Conservation (phyloP, 2,888 invertebrate species). For the Lutraria lutraria region DNA sequence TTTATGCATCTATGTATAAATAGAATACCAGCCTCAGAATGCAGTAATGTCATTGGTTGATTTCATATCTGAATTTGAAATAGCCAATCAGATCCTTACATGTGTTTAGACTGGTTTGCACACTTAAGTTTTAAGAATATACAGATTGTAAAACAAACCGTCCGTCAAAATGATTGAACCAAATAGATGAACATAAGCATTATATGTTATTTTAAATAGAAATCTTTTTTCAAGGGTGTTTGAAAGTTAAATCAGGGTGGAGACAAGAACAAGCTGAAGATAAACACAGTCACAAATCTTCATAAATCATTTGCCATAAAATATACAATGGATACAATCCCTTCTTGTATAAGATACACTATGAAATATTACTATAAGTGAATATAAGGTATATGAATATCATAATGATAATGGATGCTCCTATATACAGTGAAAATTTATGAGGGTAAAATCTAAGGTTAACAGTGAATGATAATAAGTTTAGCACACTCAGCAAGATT, state of each 20-base stretch:
- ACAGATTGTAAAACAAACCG: too few species aligned
- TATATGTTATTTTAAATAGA: too few species aligned
- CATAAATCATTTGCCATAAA: slow-evolving; percentile 2
- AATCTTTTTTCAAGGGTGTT: neutral
- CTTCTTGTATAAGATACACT: neutral
- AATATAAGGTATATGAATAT: neutral
- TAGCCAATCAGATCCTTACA: too few species aligned
- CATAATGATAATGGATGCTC: neutral
- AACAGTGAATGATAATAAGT: neutral
- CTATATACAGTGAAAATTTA: neutral
- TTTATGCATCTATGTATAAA: too few species aligned
- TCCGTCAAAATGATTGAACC: too few species aligned
- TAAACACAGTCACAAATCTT: neutral
- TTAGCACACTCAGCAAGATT: slow-evolving; percentile 8
- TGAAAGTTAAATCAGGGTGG: neutral
- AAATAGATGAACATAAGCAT: too few species aligned
- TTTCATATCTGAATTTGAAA: too few species aligned
- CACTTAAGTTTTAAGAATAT: too few species aligned
- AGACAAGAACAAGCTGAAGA: neutral
- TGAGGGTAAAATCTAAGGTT: slow-evolving; percentile 4
- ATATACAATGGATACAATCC: neutral
- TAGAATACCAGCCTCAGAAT: too few species aligned
- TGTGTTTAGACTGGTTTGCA: too few species aligned
- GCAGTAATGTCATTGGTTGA: too few species aligned
- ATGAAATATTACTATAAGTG: too few species aligned